phyloP scores from a whole-genome alignment of 2,888 invertebrate species.

The Synanthedon formicaeformis region DNA sequence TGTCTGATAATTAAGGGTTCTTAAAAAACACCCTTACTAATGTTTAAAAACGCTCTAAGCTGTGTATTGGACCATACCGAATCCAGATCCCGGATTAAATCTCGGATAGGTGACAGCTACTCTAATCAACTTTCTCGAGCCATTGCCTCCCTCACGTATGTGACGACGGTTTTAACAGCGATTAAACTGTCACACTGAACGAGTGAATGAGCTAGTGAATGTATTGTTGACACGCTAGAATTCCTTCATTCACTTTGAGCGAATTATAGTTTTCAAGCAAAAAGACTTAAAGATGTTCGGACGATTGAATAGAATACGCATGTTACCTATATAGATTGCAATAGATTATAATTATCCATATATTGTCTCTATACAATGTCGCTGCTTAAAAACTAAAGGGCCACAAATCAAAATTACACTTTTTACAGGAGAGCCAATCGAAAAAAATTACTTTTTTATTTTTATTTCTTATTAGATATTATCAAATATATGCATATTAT shows the following conservation, averaged over 20 bases:
- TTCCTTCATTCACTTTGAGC: background rate
- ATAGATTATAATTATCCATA: too few relatives aligned
- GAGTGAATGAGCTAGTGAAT: constrained; percentile 7
- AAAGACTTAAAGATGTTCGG: too few relatives aligned
- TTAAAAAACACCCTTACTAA: background rate
- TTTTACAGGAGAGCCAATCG: too few relatives aligned
- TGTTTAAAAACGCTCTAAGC: constrained; percentile 7
- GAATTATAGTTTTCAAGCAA: background rate
- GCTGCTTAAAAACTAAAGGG: too few relatives aligned
- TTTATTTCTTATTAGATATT: too few relatives aligned
- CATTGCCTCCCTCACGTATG: constrained; percentile 48
- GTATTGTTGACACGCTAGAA: constrained; percentile 27
- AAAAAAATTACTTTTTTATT: too few relatives aligned
- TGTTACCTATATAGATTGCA: too few relatives aligned
- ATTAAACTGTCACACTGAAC: constrained; percentile 52
- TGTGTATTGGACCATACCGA: constrained; percentile 15
- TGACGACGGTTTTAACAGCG: constrained; percentile 56
- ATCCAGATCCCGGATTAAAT: constrained; percentile 40
- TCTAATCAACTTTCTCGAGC: constrained; percentile 64
- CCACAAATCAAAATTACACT: too few relatives aligned
- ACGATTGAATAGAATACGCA: too few relatives aligned
- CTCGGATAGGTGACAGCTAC: constrained; percentile 54
- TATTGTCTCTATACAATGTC: too few relatives aligned
- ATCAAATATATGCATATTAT: too few relatives aligned
- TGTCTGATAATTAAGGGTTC: too few relatives aligned